These are phyloP conservation scores for Poecilia picta DNA, from an alignment of 2,797 vertebrate species.

Conservation along the genomic window DNA sequence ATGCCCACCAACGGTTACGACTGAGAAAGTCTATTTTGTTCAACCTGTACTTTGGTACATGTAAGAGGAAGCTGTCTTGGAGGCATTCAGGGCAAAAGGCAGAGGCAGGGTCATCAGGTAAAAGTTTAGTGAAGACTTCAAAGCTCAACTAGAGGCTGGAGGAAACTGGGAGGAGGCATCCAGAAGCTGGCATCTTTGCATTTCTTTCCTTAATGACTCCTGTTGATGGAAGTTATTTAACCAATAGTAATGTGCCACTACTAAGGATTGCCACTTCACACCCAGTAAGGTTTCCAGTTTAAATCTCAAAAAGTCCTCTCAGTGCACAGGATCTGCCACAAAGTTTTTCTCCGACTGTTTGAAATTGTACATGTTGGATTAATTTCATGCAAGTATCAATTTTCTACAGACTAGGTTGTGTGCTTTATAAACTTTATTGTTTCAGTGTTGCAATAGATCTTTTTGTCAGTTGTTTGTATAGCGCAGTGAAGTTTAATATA, in stretches of 20 bases:
- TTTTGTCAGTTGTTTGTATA: not conserved
- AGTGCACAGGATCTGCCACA: not conserved
- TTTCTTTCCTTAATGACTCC: slow-evolving; percentile 35
- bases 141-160: slow-evolving; percentile 37
- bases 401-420: not conserved
- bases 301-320: not conserved
- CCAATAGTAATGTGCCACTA: too few species aligned
- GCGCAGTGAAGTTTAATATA: not conserved
- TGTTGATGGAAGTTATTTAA: slow-evolving; percentile 1
- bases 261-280: not conserved
- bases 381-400: not conserved
- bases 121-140: slow-evolving; percentile 47
- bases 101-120: slow-evolving; percentile 45
- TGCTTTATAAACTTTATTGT: not conserved
- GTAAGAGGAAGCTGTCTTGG: slow-evolving; percentile 17
- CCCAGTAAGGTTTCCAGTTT: not conserved
- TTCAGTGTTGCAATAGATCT: not conserved
- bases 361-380: not conserved
- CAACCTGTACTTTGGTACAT: slow-evolving; percentile 35
- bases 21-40: slow-evolving; percentile 65
- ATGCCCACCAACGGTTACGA: slow-evolving; percentile 63
- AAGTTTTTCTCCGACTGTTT: not conserved
- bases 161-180: slow-evolving; percentile 22
- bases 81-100: slow-evolving; percentile 48
- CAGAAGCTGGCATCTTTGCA: slow-evolving; percentile 17